Percentiles rank a stretch among this genome's conserved stretches.
Evolutionary conservation across 2,797 vertebrate species (phyloP).

Genomic region (Sebastes elongatus): DNA sequence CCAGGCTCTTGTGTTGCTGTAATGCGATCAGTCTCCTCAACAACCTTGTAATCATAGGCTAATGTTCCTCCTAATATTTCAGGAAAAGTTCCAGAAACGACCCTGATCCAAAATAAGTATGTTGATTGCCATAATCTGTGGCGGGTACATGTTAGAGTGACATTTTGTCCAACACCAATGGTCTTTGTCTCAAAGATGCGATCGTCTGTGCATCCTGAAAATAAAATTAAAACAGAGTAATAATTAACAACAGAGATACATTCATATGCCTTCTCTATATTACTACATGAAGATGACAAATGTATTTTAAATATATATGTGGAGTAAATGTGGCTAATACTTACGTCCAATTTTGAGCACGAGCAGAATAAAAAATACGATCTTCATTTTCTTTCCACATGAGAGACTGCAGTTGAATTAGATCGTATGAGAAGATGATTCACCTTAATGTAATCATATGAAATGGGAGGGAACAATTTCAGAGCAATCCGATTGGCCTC

Average conservation of each 20-base stretch:
- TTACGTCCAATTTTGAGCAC: neutral
- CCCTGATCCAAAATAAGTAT: conserved; percentile 18
- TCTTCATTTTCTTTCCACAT: neutral
- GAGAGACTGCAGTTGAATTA: neutral
- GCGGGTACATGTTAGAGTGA: conserved; percentile 6
- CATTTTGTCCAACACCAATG: conserved; percentile 20
- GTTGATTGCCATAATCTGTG: rapidly evolving
- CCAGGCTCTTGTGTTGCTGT: neutral
- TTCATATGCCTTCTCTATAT: neutral
- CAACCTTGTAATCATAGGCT: rapidly evolving
- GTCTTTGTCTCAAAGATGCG: neutral
- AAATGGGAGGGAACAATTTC: conserved; percentile 33
- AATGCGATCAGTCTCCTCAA: neutral
- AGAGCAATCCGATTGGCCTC: conserved; percentile 31
- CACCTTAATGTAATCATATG: conserved; percentile 1
- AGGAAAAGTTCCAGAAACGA: conserved; percentile 26
- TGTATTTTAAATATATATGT: neutral
- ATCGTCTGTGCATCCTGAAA: conserved; percentile 5
- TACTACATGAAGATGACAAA: neutral
- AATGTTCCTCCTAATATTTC: conserved; percentile 27
- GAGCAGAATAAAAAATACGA: neutral
- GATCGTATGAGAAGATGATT: neutral
- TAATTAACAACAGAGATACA: neutral
- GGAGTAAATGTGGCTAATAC: neutral
- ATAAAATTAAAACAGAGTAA: neutral